Percentiles rank a stretch among this genome's conserved stretches.
These are phyloP conservation scores for Nannobrachium achirus DNA, from an alignment of 2,113 vertebrate genomes.

Conservation along the genomic window DNA sequence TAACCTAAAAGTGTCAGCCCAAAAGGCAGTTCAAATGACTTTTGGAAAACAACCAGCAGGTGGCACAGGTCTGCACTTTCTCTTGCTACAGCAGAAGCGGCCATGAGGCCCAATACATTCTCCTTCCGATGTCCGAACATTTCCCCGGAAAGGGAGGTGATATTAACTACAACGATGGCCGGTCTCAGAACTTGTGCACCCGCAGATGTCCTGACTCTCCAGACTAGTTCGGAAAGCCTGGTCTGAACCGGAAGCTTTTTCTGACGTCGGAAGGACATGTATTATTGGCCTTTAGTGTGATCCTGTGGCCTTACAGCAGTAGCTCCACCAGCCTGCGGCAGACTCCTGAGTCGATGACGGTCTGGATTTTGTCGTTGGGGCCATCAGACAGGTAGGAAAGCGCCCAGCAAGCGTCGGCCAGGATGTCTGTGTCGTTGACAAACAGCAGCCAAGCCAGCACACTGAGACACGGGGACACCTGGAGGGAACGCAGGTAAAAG, in stretches of 20 bases:
- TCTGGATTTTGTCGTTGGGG: conserved; percentile 98
- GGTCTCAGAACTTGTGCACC: background rate
- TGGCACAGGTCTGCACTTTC: too few relatives aligned
- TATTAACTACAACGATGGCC: background rate
- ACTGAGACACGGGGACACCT: conserved; percentile 97
- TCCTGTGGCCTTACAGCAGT: conserved; percentile 86
- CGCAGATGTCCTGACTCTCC: background rate
- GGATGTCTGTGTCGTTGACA: conserved; percentile 94
- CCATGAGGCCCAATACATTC: too few relatives aligned
- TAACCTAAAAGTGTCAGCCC: too few relatives aligned
- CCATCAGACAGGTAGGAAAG: conserved; percentile 97
- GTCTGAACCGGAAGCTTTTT: background rate
- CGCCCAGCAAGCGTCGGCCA: conserved; percentile 98
- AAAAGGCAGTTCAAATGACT: too few relatives aligned
- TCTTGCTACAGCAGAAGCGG: too few relatives aligned
- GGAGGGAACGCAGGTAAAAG: conserved; percentile 51
- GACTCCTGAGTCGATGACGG: conserved; percentile 97
- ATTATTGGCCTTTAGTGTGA: background rate
- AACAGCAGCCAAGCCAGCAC: conserved; percentile 97
- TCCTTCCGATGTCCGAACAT: too few relatives aligned
- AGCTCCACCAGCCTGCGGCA: conserved; percentile 96
- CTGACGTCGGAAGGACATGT: too few relatives aligned
- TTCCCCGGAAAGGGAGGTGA: too few relatives aligned
- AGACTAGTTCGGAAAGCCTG: background rate
- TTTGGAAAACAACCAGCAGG: too few relatives aligned